Percentiles rank a stretch among this genome's conserved stretches.
Evolutionary conservation across 2,113 vertebrate genomes (phyloP).

Genomic region (Chloropsis cyanopogon): DNA sequence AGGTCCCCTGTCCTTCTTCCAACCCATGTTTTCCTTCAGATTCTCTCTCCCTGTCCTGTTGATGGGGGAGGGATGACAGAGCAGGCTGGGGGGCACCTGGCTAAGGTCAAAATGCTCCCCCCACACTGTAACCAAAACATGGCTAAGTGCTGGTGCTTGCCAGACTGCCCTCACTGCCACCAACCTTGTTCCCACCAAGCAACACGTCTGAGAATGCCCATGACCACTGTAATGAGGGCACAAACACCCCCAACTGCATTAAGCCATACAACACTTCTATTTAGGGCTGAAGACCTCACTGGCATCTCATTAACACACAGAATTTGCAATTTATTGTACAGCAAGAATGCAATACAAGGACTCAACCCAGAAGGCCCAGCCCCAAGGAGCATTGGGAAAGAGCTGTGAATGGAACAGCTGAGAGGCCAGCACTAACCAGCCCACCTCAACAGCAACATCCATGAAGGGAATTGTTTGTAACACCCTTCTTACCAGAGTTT

Average conservation of each 20-base stretch:
- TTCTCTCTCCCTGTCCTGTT: not conserved
- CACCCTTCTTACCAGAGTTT: not conserved
- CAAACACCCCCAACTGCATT: not conserved
- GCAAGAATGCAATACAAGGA: not conserved
- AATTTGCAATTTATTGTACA: not conserved
- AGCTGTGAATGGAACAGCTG: not conserved
- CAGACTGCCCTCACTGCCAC: not conserved
- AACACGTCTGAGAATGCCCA: fast-evolving
- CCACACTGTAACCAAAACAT: too few species aligned
- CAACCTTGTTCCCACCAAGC: not conserved
- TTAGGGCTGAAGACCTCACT: not conserved
- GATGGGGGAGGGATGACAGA: not conserved
- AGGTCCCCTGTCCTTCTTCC: not conserved
- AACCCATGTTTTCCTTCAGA: not conserved
- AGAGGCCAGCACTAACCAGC: not conserved
- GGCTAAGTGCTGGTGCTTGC: not conserved
- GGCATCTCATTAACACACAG: not conserved
- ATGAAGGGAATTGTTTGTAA: fast-evolving
- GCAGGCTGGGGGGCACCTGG: not conserved
- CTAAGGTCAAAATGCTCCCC: not conserved
- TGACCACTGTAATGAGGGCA: not conserved
- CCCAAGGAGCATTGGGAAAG: not conserved
- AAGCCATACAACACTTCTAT: not conserved
- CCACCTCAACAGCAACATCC: not conserved
- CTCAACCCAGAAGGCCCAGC: not conserved